Evolutionary conservation across 2,888 invertebrate genomes (phyloP).

Genomic region (Andricus quercusramuli): DNA sequence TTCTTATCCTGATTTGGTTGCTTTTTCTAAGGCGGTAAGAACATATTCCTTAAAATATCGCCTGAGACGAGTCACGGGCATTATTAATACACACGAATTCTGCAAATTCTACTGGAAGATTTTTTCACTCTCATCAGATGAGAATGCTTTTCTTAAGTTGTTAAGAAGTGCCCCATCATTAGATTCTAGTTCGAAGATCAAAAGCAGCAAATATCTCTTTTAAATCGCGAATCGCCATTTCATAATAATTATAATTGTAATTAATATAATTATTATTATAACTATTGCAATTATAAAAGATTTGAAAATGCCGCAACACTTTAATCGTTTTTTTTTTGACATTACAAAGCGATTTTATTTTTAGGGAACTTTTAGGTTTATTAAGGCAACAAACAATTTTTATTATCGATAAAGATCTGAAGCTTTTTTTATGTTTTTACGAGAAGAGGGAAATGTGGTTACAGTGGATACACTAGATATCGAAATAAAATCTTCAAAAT

Average conservation of each 20-base stretch:
- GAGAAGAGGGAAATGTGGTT: background rate
- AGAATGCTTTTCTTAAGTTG: background rate
- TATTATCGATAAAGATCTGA: background rate
- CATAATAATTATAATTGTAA: background rate
- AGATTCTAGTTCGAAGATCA: background rate
- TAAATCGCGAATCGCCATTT: background rate
- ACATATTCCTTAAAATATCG: constrained; percentile 35
- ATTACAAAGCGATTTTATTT: background rate
- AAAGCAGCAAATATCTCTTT: background rate
- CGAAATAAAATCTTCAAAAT: background rate
- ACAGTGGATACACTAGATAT: background rate
- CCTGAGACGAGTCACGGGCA: constrained; percentile 8
- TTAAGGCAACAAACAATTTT: constrained; percentile 12
- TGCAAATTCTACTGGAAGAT: constrained; percentile 21
- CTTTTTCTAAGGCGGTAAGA: constrained; percentile 24
- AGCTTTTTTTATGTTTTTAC: background rate
- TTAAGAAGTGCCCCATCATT: background rate
- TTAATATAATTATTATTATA: background rate
- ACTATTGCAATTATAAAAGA: background rate
- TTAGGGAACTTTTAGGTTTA: background rate
- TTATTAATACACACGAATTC: constrained; percentile 22
- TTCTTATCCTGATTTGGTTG: constrained; percentile 5
- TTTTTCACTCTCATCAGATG: background rate
- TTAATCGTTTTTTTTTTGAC: background rate
- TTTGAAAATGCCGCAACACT: background rate